Evolutionary conservation across 2,113 vertebrate species (phyloP).

Genomic region (Halichoeres trimaculatus): DNA sequence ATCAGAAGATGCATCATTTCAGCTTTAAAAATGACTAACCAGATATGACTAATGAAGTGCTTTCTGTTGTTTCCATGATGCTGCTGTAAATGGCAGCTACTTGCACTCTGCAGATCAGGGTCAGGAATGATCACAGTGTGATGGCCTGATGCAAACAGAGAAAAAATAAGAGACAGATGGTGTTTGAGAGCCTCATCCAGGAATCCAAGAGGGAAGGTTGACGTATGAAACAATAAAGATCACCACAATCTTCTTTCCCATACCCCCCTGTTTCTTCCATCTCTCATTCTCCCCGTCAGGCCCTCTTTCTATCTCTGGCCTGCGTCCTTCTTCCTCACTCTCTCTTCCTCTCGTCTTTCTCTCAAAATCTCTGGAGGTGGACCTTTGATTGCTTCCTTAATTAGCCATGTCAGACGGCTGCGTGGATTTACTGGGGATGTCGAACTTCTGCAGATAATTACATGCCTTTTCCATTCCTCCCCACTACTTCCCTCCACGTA

Average conservation of each 20-base stretch:
- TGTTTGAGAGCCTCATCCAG: slow-evolving; percentile 28
- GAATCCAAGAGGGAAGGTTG: slow-evolving; percentile 51
- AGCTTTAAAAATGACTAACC: slow-evolving; percentile 59
- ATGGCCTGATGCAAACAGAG: slow-evolving; percentile 38
- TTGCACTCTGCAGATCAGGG: slow-evolving; percentile 67
- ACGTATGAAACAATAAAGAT: slow-evolving; percentile 75
- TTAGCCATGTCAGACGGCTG: slow-evolving; percentile 94
- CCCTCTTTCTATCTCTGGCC: slow-evolving; percentile 52
- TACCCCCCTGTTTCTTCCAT: slow-evolving; percentile 26
- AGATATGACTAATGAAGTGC: slow-evolving; percentile 62
- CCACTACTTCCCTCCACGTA: slow-evolving; percentile 46
- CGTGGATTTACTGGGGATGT: slow-evolving; percentile 95
- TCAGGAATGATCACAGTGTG: slow-evolving; percentile 64
- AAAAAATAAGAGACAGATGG: slow-evolving; percentile 21
- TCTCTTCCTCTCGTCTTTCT: slow-evolving; percentile 69
- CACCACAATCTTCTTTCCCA: slow-evolving; percentile 48
- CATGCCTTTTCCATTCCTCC: slow-evolving; percentile 86
- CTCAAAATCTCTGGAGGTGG: slow-evolving; percentile 88
- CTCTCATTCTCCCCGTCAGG: slow-evolving; percentile 78
- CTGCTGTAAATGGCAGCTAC: slow-evolving; percentile 66
- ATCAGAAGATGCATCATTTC: slow-evolving; percentile 59
- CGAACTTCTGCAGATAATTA: slow-evolving; percentile 97
- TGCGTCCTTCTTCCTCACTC: slow-evolving; percentile 41
- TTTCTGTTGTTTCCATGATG: slow-evolving; percentile 49
- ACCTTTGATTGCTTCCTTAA: slow-evolving; percentile 96